Evolutionary conservation across 2,113 vertebrate genomes (phyloP), one percentile per base, ranked within the genome.

Genomic region (Pseudolaguvia tuberculata): DNA sequence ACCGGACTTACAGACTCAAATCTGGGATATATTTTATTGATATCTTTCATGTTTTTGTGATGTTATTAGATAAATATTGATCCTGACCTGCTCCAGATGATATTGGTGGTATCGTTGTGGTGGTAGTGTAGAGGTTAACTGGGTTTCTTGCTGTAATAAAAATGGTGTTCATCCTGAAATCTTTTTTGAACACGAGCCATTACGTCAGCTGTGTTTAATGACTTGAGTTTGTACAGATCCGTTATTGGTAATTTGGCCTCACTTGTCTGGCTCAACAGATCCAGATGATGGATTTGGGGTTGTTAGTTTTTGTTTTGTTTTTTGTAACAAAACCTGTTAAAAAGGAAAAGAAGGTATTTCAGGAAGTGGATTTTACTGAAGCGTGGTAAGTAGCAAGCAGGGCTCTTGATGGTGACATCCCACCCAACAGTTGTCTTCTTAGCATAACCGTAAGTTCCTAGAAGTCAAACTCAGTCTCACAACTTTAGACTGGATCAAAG

Each of bases 401-500:
- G 11, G 48, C 31, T 42, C 35, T 12, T 18, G 8, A 20, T 52
- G 47, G 72, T 63, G 48, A 45, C 31, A 52, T 21, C 23, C 2
- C 47, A 25, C 48, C 17, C 11, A 51, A 45, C 42, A 17, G 25
- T 69, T 70, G 55, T 69, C 53, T 15, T 52, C 50, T 63, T 47
- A 52, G 39, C n/a, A 55, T 74, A 45, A 63, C 29, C 57, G 56
- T 74, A 67, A 66, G 73, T 68, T 77, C 50, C 51, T 39, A 9
- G 67, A 51, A 53, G 29, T 69, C 31, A 29, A 20, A 55, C 31
- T 50, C 48, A 31, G 18, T 2, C 20, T 53, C 45, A 53, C 55
- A 73, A 79, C 45, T 66, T 52, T 76, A 79, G 78, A 80, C 66
- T 74, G 70, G 72, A 79, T 80, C 75, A 81, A 63, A 55, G 69